Conservation (phyloP, 2,797 vertebrate species). For the Ambastaia sidthimunki region DNA sequence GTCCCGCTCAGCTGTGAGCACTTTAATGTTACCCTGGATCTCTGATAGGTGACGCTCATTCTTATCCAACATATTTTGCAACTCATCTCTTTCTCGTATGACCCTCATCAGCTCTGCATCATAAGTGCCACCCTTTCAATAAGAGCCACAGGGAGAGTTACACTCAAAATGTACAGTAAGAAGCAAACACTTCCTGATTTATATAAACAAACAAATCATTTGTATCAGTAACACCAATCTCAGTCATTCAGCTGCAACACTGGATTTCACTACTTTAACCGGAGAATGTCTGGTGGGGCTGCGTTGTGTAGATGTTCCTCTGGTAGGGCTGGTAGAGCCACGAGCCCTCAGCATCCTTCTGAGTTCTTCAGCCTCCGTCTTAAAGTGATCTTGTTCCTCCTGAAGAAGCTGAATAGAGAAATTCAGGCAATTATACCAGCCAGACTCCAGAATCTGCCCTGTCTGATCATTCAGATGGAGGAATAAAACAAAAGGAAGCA, state of each 20-base stretch:
- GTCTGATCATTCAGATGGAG: slow-evolving; percentile 16
- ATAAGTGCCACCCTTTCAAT: slow-evolving; percentile 68
- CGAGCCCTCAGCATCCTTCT: slow-evolving; percentile 70
- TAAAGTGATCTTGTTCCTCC: slow-evolving; percentile 71
- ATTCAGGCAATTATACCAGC: slow-evolving; percentile 60
- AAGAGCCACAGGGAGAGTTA: too few relatives aligned
- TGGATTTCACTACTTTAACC: slow-evolving; percentile 66
- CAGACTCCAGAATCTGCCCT: slow-evolving; percentile 1
- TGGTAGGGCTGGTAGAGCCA: slow-evolving; percentile 68
- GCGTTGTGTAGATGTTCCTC: slow-evolving; percentile 37
- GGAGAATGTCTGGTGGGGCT: slow-evolving; percentile 63
- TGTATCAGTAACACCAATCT: background rate
- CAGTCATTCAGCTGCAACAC: background rate
- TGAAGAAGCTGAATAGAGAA: slow-evolving; percentile 69
- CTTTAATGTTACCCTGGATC: slow-evolving; percentile 81
- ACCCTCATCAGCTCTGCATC: slow-evolving; percentile 75
- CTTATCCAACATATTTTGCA: slow-evolving; percentile 77
- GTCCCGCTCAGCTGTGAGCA: slow-evolving; percentile 81
- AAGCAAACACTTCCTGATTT: too few relatives aligned
- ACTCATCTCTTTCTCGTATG: slow-evolving; percentile 74
- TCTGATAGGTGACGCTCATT: slow-evolving; percentile 77
- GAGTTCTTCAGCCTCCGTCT: slow-evolving; percentile 68
- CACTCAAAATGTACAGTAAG: background rate
- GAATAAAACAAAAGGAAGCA: background rate
- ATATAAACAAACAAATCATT: too few relatives aligned